Base-by-base conservation (phyloP, 2,797 vertebrate species). In the Amniataba percoides region DNA sequence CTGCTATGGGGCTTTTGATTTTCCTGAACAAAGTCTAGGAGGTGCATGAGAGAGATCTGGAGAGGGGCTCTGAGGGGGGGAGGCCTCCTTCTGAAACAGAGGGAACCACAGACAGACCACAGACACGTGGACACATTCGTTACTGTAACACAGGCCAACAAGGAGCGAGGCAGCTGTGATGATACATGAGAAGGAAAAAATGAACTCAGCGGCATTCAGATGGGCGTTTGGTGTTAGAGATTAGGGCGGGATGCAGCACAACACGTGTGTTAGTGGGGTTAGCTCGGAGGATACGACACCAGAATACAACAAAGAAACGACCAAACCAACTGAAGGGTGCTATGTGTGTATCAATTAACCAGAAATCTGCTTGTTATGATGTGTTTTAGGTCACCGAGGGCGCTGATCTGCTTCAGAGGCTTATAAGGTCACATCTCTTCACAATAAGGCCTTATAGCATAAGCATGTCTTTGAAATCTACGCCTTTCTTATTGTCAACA, bases 61-160 rank as follows among this genome's bases (percentile, higher is more conserved):
- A 93, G 88, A 95, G 94, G 92, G 91, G 94, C 85, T 96, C 93
- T 89, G 94, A 94, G 91, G 94, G 88, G 92, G 94, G 84, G 84
- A 78, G 94, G 93, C 92, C 93, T 95, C 93, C 93, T 88, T 96
- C 97, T 99, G 97, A 82, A 98, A 98, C 86, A 98, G 94, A 93
- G 78, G 92, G 92, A 95, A 95, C 88, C 93, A 95, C 90, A 94
- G 93, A 93, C 80, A 85, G 86, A 90, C 91, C 87, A 93, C 86
- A 92, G 65, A 94, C 82, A 93, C 0, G 82, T 81, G 88, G 86
- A 90, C 67, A 92, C 7, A 68, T 42, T 69, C 0, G 88, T 86
- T 81, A 94, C 90, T 87, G 74, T 73, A 58, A 75, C 76, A 80
- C 51, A 69, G 78, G 77, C 53, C 34, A 31, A 69, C 58, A 34